Base-by-base conservation (phyloP, 2,888 invertebrate species). In the Ariolimax columbianus region DNA sequence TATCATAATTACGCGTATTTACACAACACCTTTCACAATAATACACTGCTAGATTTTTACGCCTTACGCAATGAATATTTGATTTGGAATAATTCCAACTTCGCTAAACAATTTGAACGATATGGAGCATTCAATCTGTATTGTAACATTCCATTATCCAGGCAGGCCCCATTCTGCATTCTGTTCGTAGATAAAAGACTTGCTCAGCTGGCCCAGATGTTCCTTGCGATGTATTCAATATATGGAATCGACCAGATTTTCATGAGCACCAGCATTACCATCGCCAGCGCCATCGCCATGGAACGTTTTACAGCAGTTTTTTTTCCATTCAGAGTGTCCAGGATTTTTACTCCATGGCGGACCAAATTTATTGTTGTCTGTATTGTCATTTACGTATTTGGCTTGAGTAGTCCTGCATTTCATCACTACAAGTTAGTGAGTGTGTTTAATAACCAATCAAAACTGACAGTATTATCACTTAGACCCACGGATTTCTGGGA, bases 231-330 rank as follows among this genome's bases (percentile, higher is more conserved):
- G 7, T 30, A 75, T 30, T 2, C 26, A 9, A 23, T 47, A 4
- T 30, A 14, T 3, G 3, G 26, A 23, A 26, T 75, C 26, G 40
- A 59, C 26, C 40, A 59, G 26, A n/a, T 80, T 4, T 40, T 14
- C 11, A 4, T 80, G 1, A 14, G n/a, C 17, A 43, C 19, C 43
- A 68, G 80, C 68, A 9, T 66, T 7, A 38, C 36, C n/a, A 19
- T 73, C 55, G n/a, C 51, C 36, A 55, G 55, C 55, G 59, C 40
- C 59, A 63, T 77, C 14, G 77, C 59, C 36, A 55, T 77, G 2
- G 77, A 77, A 63, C 55, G 77, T 11, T 55, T 63, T 36, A 30
- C 36, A 0, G 77, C 77, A 17, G 77, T 77, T 17, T 77, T 55
- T 47, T 77, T 77, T 26, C 77, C 77, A 17, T 77, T 77, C 59